Conservation (phyloP, 2,888 invertebrate genomes). For the Heliconius sara region DNA sequence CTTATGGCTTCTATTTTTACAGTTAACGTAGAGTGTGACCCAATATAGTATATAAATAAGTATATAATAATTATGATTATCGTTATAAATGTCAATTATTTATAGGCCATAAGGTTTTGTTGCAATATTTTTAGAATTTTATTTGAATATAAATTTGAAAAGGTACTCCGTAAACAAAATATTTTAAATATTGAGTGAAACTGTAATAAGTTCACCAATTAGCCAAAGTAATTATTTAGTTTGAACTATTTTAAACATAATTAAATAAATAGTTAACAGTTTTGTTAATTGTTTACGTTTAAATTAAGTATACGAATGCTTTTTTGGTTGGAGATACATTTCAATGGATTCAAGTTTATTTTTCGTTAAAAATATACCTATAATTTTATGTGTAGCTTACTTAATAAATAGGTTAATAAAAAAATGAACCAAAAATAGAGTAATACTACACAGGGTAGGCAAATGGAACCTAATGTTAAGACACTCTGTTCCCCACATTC, state of each 20-base stretch:
- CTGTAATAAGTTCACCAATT: conserved; percentile 6
- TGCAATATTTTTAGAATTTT: too few relatives aligned
- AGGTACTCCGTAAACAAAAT: neutral
- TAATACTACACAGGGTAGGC: neutral
- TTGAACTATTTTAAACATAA: conserved; percentile 13
- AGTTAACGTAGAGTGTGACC: neutral
- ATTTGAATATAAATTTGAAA: too few relatives aligned
- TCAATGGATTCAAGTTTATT: neutral
- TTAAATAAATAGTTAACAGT: conserved; percentile 15
- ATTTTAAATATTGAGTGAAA: neutral
- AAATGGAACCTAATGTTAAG: too few relatives aligned
- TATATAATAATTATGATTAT: neutral
- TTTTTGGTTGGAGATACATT: neutral
- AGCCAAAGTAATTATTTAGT: neutral
- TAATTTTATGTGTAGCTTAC: neutral
- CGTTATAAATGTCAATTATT: too few relatives aligned
- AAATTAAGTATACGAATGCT: neutral
- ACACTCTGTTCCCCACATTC: too few relatives aligned
- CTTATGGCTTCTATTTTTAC: neutral
- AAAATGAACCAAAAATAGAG: neutral
- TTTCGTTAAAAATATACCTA: neutral
- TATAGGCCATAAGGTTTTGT: too few relatives aligned
- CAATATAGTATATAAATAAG: conserved; percentile 1
- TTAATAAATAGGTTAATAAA: neutral
- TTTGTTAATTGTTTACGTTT: conserved; percentile 15